Evolutionary conservation across 2,797 vertebrate genomes (phyloP).

Genomic region (Epinephelus awoara): DNA sequence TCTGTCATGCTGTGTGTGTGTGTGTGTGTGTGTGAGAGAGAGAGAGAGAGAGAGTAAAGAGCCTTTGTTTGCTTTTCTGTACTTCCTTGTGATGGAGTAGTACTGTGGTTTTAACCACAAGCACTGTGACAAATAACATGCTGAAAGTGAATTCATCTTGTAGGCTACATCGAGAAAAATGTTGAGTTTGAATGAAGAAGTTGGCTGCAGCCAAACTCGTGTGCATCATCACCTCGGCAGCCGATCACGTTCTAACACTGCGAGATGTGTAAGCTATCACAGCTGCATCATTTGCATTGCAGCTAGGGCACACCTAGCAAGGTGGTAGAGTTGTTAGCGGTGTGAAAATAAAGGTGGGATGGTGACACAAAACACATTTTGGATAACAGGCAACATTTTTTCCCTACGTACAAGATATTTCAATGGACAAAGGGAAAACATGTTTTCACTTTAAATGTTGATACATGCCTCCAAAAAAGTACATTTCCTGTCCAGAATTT

Average conservation of each 20-base stretch:
- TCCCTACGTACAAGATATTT: neutral
- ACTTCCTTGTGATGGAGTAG: conserved; percentile 29
- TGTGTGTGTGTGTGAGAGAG: conserved; percentile 4
- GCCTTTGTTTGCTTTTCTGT: conserved; percentile 40
- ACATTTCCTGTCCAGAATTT: conserved; percentile 8
- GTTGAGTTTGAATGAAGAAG: conserved; percentile 8
- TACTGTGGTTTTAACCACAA: conserved; percentile 25
- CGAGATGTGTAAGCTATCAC: conserved; percentile 39
- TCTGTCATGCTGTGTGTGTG: conserved; percentile 32
- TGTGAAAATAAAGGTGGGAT: conserved; percentile 37
- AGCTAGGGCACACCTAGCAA: conserved; percentile 25
- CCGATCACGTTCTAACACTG: conserved; percentile 33
- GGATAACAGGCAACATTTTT: neutral
- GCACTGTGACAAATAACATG: conserved; percentile 19
- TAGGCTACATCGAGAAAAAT: conserved; percentile 5
- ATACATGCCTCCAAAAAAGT: neutral
- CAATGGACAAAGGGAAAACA: neutral
- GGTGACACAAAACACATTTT: conserved; percentile 29
- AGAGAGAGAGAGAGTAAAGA: too few species aligned
- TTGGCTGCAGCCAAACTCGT: conserved; percentile 23
- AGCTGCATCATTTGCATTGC: conserved; percentile 39
- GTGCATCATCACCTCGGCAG: conserved; percentile 17
- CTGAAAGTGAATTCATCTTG: conserved; percentile 14
- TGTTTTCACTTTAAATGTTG: conserved; percentile 1
- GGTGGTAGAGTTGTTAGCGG: conserved; percentile 41